phyloP scores from a whole-genome alignment of 2,113 vertebrate species.

The Microcebus griseorufus region DNA sequence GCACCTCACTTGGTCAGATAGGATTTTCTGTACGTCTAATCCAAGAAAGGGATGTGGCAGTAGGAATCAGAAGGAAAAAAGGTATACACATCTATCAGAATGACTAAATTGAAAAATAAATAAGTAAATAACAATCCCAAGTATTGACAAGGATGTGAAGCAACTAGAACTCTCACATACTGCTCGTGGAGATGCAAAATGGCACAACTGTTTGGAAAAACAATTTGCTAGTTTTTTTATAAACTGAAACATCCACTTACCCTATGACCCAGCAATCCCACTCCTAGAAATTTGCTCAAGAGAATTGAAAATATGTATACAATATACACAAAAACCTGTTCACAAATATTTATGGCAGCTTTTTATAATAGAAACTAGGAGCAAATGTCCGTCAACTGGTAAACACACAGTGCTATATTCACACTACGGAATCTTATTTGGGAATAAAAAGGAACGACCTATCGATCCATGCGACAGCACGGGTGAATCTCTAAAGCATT shows the following conservation, averaged over 20 bases:
- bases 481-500: background rate
- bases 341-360: background rate
- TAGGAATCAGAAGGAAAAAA: background rate
- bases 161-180: background rate
- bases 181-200: background rate
- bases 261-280: background rate
- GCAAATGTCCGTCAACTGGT: background rate
- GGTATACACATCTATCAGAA: background rate
- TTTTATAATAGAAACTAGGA: slow-evolving; percentile 35
- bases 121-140: background rate
- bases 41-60: background rate
- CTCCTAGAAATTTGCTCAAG: background rate
- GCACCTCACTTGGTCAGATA: background rate
- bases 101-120: background rate
- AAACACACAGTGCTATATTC: background rate
- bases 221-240: background rate
- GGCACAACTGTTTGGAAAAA: background rate
- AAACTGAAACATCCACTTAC: background rate
- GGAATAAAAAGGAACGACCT: background rate
- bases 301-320: slow-evolving; percentile 11
- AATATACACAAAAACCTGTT: background rate
- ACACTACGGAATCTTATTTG: background rate
- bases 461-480: background rate
- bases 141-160: background rate
- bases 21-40: slow-evolving; percentile 1